Base-by-base conservation (phyloP, 2,113 vertebrate species). In the Bubo blakistoni region DNA sequence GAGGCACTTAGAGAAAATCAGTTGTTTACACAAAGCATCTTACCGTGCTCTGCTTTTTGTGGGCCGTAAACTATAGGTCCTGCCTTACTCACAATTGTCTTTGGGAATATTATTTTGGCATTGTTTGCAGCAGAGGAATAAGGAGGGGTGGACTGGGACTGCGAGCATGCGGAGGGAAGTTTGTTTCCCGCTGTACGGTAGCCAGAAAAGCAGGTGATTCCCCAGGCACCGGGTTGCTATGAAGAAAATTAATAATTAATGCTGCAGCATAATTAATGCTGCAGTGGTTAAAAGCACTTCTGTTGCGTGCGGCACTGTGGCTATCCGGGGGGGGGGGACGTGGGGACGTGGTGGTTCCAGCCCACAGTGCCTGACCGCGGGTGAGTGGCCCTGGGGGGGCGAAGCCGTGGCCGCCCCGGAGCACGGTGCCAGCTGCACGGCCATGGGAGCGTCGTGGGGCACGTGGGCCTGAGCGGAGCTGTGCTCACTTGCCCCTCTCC, bases 201-300 rank as follows among this genome's bases (percentile, higher is more conserved):
- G 46, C 80, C 86, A 84, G 80, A 47, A n/a, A 67, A 79, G 59
- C 73, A 79, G 72, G 85, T 88, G 91, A 88, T 84, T 84, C 85
- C 91, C 78, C 84, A 38, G 78, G 63, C 78, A 18, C 51, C 7
- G 10, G 57, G 19, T 71, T 88, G 91, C 78, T 52, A 26, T 52
- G 79, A 71, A 78, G 71, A 52, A 78, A 58, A 58, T 88, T 58
- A 83, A 92, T 88, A 88, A 52, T 88, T 77, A 77, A 88, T 65
- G 58, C 85, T 27, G 52, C 58, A 58, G 79, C 59, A 83, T 65
- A 82, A 78, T 88, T 46, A 88, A 88, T 59, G 85, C 65, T 21
- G 85, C 13, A 10, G 63, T 30, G 63, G 71, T 71, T 92, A 46
- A 71, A 59, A 78, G 72, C 58, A 9, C 30, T 72, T 51, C 36